phyloP scores from a whole-genome alignment of 2,113 vertebrate genomes.

The Empidonax traillii region DNA sequence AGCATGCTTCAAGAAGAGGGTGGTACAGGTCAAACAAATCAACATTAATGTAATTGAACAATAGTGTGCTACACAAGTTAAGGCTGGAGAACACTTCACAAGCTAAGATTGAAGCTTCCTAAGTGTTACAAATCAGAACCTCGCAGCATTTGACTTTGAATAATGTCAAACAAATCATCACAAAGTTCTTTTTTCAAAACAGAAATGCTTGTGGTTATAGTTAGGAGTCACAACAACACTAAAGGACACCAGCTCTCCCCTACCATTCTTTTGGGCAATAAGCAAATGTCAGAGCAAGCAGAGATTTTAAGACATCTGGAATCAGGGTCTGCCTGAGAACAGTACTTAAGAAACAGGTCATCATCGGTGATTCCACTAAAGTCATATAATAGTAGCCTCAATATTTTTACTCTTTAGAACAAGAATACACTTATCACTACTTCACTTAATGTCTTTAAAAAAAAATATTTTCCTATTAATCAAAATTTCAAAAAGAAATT shows the following conservation, averaged over 20 bases:
- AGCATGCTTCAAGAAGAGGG: background rate
- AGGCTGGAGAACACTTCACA: background rate
- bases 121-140: background rate
- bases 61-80: background rate
- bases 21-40: background rate
- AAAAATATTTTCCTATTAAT: background rate
- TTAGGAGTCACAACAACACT: background rate
- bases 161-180: background rate
- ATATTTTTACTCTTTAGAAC: background rate
- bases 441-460: background rate
- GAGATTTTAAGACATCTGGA: background rate
- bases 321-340: background rate
- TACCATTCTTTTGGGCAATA: background rate
- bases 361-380: rapidly evolving
- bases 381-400: background rate
- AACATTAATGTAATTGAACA: background rate
- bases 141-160: background rate
- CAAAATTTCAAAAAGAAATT: background rate
- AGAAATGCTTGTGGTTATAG: background rate
- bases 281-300: background rate
- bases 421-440: background rate
- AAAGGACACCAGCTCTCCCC: background rate
- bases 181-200: background rate
- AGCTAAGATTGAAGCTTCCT: background rate
- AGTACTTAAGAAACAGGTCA: background rate